Percentiles rank a stretch among this genome's conserved stretches.
These are phyloP conservation scores for Strigamia maritima DNA, from an alignment of 2,888 invertebrate species.

Conservation along the genomic window DNA sequence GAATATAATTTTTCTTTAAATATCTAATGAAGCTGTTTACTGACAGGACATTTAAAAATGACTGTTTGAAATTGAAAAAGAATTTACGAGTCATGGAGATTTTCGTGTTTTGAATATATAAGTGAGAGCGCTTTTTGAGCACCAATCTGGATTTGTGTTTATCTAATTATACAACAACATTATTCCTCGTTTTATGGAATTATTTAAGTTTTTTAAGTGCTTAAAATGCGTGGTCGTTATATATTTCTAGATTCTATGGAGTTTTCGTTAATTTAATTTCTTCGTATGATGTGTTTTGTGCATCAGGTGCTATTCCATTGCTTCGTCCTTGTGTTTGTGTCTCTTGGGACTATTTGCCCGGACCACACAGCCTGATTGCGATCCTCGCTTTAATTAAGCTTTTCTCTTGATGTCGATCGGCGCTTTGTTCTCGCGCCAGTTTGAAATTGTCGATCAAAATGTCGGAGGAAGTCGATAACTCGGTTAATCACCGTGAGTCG, in stretches of 20 bases:
- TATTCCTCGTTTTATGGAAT: too few relatives aligned
- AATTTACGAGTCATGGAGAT: too few relatives aligned
- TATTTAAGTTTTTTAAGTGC: too few relatives aligned
- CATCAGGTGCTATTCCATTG: background rate
- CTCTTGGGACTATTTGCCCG: constrained; percentile 24
- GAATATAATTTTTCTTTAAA: too few relatives aligned
- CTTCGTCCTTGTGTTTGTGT: background rate
- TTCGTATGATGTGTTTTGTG: background rate
- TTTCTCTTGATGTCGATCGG: constrained; percentile 1
- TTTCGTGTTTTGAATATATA: too few relatives aligned
- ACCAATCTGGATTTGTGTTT: too few relatives aligned
- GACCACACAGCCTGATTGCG: constrained; percentile 4
- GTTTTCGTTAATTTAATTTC: background rate
- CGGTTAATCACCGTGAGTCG: constrained; percentile 17
- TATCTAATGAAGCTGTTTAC: too few relatives aligned
- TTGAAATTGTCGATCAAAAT: constrained; percentile 19
- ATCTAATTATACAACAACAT: too few relatives aligned
- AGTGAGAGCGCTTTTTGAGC: too few relatives aligned
- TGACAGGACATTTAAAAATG: too few relatives aligned
- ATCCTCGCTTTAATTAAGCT: constrained; percentile 30
- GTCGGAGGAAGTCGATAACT: constrained; percentile 32
- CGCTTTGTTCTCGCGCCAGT: background rate
- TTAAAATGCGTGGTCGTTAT: background rate
- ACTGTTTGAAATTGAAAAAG: too few relatives aligned
- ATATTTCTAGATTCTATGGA: background rate